These are phyloP conservation scores for Standfussiana lucernea DNA, from an alignment of 2,888 invertebrate species.

Conservation along the genomic window DNA sequence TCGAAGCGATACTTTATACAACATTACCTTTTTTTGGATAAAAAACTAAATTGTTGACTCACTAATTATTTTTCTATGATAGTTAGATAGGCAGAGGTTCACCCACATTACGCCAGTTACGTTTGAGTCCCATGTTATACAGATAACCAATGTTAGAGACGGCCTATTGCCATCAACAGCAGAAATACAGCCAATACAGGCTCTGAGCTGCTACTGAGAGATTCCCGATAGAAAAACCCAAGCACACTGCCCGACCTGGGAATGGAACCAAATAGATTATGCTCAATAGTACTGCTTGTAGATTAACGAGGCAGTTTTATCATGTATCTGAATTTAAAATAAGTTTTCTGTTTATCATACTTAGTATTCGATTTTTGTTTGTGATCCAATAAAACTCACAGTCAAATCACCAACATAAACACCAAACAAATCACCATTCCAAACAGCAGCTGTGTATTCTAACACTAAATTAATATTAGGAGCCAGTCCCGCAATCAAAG, in stretches of 20 bases:
- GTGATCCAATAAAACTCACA: neutral
- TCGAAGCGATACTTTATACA: neutral
- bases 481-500: conserved; percentile 61
- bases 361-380: neutral
- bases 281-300: neutral
- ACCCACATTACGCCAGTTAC: neutral
- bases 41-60: too few species aligned
- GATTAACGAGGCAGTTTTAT: neutral
- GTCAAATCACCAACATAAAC: conserved; percentile 2
- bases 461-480: conserved; percentile 64
- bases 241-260: neutral
- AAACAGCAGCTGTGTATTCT: conserved; percentile 43
- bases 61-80: neutral
- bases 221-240: neutral
- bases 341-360: too few species aligned
- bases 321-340: neutral
- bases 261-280: neutral
- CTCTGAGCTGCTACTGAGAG: neutral
- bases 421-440: conserved; percentile 19
- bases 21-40: neutral
- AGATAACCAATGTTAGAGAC: too few species aligned
- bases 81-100: neutral
- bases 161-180: neutral
- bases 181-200: neutral
- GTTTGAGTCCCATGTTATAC: neutral